Conservation (phyloP, 2,113 vertebrate genomes). For the Plectropomus leopardus region DNA sequence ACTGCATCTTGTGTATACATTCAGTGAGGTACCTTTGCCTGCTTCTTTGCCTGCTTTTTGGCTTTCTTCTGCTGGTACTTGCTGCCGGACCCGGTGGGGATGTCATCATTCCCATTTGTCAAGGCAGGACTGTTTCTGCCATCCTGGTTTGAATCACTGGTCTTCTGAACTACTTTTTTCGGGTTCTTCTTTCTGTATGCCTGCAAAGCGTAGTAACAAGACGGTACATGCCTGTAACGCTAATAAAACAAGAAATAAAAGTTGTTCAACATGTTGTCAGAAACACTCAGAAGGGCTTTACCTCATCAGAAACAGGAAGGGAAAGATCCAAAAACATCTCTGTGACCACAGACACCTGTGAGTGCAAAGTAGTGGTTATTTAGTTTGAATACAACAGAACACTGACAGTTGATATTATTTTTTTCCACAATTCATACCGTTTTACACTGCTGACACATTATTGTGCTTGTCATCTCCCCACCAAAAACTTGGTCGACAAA, state of each 20-base stretch:
- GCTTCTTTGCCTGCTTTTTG: conserved; percentile 96
- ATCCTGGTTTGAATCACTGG: conserved; percentile 76
- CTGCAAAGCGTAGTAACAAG: conserved; percentile 27
- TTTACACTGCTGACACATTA: conserved; percentile 96
- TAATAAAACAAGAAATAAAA: not conserved
- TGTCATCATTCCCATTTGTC: conserved; percentile 77
- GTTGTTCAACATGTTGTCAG: not conserved
- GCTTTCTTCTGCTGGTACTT: conserved; percentile 97
- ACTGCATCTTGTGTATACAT: not conserved
- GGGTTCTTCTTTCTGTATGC: conserved; percentile 86
- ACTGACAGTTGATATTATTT: not conserved
- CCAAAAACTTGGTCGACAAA: conserved; percentile 96
- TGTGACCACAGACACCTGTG: conserved; percentile 93
- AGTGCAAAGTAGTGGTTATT: not conserved
- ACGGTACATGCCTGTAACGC: not conserved
- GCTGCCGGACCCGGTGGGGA: conserved; percentile 80
- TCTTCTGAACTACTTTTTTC: conserved; percentile 85
- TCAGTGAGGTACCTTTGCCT: conserved; percentile 89
- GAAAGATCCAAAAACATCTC: conserved; percentile 98
- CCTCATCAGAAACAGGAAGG: conserved; percentile 94
- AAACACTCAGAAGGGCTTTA: conserved; percentile 69
- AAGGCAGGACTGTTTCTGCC: conserved; percentile 72
- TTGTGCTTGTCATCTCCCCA: conserved; percentile 93
- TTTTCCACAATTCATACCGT: conserved; percentile 82
- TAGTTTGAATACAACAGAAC: not conserved